Evolutionary conservation across 1,140 invertebrate species (phyloP).

Genomic region (Colletes latitarsis): DNA sequence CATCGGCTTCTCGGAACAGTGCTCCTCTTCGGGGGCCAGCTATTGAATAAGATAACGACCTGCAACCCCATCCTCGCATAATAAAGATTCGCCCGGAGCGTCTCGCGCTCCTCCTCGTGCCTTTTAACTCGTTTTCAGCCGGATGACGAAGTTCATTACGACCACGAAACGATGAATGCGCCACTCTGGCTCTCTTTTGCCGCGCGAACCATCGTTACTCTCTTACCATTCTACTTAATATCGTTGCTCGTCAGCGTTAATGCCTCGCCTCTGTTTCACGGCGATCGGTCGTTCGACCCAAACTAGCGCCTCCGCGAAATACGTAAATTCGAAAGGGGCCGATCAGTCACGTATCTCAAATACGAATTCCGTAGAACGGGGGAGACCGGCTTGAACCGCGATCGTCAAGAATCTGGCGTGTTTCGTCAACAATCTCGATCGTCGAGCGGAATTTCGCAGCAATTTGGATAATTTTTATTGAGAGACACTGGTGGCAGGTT

Average conservation of each 20-base stretch:
- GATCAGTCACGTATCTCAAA: no score
- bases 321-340: no score
- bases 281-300: no score
- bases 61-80: slow-evolving; percentile 68
- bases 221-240: slow-evolving; percentile 4
- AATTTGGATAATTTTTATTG: slow-evolving; percentile 62
- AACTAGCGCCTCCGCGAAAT: no score
- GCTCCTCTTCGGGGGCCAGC: slow-evolving; percentile 53
- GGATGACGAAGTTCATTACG: slow-evolving; percentile 61
- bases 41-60: slow-evolving; percentile 73
- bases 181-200: slow-evolving; percentile 29
- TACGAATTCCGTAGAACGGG: no score
- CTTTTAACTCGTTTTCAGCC: slow-evolving; percentile 66
- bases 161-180: slow-evolving; percentile 46
- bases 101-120: slow-evolving; percentile 20
- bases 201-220: slow-evolving; percentile 1
- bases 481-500: slow-evolving; percentile 62
- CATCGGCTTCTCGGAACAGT: slow-evolving; percentile 73
- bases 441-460: slow-evolving; percentile 36
- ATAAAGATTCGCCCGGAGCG: slow-evolving; percentile 66
- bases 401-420: neutral
- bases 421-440: slow-evolving; percentile 12
- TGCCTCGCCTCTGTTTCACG: no score
- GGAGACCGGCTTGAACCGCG: no score
- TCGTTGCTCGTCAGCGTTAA: neutral